These are phyloP conservation scores for Enteromius argenteus DNA, from an alignment of 2,797 vertebrate species.

Conservation along the genomic window DNA sequence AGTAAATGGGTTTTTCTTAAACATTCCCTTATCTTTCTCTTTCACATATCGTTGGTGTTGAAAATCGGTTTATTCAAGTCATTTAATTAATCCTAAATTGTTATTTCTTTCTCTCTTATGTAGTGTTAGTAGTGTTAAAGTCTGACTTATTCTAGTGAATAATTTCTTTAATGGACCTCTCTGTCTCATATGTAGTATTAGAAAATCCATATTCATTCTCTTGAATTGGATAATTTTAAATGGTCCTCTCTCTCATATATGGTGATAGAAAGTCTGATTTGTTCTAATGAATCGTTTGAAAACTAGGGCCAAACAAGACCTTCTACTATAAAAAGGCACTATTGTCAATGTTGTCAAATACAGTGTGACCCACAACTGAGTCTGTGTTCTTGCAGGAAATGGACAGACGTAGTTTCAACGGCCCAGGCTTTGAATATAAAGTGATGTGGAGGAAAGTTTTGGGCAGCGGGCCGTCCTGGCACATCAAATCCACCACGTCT, in stretches of 20 bases:
- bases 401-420: constrained; percentile 81
- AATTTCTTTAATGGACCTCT: not conserved
- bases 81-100: not conserved
- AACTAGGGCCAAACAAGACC: not conserved
- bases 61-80: not conserved
- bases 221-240: not conserved
- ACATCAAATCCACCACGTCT: constrained; percentile 70
- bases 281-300: not conserved
- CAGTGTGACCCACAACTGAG: not conserved
- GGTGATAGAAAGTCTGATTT: not conserved
- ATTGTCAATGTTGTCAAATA: not conserved
- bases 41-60: not conserved
- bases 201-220: not conserved
- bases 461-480: constrained; percentile 79
- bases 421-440: constrained; percentile 83
- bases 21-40: not conserved
- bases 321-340: not conserved
- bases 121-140: not conserved
- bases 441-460: constrained; percentile 86
- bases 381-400: constrained; percentile 72
- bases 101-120: not conserved
- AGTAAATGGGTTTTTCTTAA: not conserved
- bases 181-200: not conserved
- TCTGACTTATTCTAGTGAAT: not conserved
- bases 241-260: not conserved